Evolutionary conservation across 2,888 invertebrate genomes (phyloP).

Genomic region (Malthinus flaveolus): DNA sequence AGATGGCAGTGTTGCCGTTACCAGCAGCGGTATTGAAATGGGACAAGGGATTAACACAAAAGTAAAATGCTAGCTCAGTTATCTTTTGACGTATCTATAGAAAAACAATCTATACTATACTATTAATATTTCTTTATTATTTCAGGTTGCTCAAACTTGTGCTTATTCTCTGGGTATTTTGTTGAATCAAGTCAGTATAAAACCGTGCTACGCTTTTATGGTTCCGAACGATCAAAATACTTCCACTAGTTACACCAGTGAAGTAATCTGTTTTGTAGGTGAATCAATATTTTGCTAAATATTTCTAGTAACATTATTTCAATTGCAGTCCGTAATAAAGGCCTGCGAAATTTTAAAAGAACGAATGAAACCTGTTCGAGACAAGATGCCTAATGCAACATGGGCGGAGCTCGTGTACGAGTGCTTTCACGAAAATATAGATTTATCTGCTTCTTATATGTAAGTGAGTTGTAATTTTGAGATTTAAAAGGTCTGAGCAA

Average conservation of each 20-base stretch:
- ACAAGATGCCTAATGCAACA: constrained; percentile 52
- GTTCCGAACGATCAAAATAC: constrained; percentile 70
- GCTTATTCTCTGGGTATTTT: constrained; percentile 72
- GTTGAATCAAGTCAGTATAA: constrained; percentile 66
- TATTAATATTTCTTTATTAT: background rate
- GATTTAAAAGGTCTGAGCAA: too few relatives aligned
- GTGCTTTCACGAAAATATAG: constrained; percentile 58
- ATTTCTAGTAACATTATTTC: background rate
- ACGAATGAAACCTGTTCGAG: constrained; percentile 62
- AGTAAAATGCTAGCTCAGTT: constrained; percentile 44
- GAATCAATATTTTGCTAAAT: background rate
- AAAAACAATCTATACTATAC: too few relatives aligned
- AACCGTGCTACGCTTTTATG: constrained; percentile 65
- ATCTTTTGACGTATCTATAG: background rate
- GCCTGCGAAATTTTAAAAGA: constrained; percentile 54
- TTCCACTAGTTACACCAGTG: constrained; percentile 74
- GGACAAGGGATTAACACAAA: constrained; percentile 87
- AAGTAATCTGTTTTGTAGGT: constrained; percentile 61
- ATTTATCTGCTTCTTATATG: constrained; percentile 49
- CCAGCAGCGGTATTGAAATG: constrained; percentile 74
- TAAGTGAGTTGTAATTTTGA: too few relatives aligned
- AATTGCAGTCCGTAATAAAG: constrained; percentile 3
- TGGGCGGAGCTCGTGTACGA: constrained; percentile 62
- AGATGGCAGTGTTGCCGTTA: constrained; percentile 72
- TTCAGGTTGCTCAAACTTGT: constrained; percentile 72